These are phyloP conservation scores for Ornithoptera alexandrae DNA, from an alignment of 2,888 invertebrate genomes.

Conservation along the genomic window DNA sequence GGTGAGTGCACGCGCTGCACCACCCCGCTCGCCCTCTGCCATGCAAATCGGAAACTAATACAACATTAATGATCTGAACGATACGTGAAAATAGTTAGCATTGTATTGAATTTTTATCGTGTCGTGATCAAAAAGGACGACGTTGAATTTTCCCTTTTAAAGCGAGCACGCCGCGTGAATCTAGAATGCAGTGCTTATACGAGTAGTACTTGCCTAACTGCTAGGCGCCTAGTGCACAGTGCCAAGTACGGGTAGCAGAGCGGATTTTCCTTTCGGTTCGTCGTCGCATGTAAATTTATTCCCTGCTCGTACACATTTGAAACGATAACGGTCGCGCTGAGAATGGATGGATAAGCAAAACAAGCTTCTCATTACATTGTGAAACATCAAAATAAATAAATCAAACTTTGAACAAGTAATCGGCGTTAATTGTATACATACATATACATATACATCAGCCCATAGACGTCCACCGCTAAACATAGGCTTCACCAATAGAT, in stretches of 20 bases:
- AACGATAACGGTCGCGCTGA: conserved; percentile 8
- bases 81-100: conserved; percentile 33
- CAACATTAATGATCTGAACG: conserved; percentile 27
- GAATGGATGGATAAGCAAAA: conserved; percentile 8
- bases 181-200: conserved; percentile 1
- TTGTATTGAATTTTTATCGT: conserved; percentile 32
- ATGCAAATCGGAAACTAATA: conserved; percentile 17
- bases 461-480: too few species aligned
- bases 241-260: background rate
- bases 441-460: too few species aligned
- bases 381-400: too few species aligned
- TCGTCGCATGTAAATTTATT: conserved; percentile 22
- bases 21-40: background rate
- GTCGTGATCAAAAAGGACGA: conserved; percentile 32
- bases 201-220: conserved; percentile 5
- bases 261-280: conserved; percentile 25
- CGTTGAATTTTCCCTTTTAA: conserved; percentile 34
- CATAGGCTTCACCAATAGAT: too few species aligned
- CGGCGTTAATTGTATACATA: too few species aligned
- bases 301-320: conserved; percentile 9
- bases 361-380: background rate
- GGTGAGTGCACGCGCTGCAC: too few species aligned
- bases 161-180: conserved; percentile 20
- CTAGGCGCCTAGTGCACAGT: background rate
- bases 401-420: too few species aligned